Evolutionary conservation across 2,888 invertebrate species (phyloP), one percentile per base, ranked within the genome.

Genomic region (Drosophila pseudotalamancana): DNA sequence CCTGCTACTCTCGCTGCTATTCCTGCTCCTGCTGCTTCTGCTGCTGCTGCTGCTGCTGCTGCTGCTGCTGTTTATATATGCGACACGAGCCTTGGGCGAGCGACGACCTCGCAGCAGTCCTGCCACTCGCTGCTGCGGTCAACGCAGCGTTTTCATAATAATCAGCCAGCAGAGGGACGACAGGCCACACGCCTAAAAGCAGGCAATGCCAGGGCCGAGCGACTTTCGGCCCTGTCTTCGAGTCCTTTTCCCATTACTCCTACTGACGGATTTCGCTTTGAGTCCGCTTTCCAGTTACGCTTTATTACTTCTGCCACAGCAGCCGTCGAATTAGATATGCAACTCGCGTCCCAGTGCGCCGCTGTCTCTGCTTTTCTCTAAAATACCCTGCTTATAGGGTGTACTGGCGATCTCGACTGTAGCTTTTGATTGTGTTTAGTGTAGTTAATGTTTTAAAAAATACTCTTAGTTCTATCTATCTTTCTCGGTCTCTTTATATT

Each of bases 111-210:
- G 37, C 40, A 40, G 42, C 49, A 32, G 53, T 39, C 53, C 42
- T 34, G 43, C 37, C 51, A 37, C 39, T 53, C 46, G 48, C 72
- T 56, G 42, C 68, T 71, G 71, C 80, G 79, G 79, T 80, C 80
- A 86, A 54, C 72, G 32, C 54, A 59, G 65, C 76, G 82, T 82
- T 86, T 86, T 80, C 80, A 86, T 80, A 86, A 80, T 83, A 83
- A 80, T 83, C 80, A 74, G 63, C 49, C 71, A 55, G 40, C 57
- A 49, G 40, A 53, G 34, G 23, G 19, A 14, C 35, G 23, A 53
- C 70, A 56, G 46, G 29, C 25, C 31, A 49, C 21, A 27, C 54
- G 46, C 40, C 74, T 37, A 62, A 62, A 49, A 65, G 39, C 65
- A 34, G 42, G 27, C 76, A 60, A 37, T 63, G 35, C 49, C 49